Evolutionary conservation across 2,797 vertebrate genomes (phyloP).

Genomic region (Pipistrellus pygmaeus): DNA sequence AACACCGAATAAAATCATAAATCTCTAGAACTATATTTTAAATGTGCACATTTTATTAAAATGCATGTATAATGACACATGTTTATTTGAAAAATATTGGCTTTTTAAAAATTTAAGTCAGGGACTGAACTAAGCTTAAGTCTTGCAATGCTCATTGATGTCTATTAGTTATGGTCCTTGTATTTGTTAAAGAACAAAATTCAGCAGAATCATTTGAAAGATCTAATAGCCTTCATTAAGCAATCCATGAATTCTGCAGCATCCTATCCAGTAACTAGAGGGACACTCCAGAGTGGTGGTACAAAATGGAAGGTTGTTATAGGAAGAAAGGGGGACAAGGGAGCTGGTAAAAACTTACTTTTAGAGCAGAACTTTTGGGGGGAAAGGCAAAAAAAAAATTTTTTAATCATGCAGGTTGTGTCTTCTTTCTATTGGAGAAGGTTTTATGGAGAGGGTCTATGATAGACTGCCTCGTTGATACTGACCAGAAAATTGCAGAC

Average conservation of each 20-base stretch:
- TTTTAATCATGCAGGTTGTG: no score
- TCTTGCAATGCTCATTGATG: not conserved
- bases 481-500: not conserved
- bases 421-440: no score
- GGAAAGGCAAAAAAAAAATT: not conserved
- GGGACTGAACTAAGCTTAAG: not conserved
- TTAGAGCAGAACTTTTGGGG: not conserved
- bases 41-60: not conserved
- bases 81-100: not conserved
- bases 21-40: not conserved
- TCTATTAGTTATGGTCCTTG: not conserved
- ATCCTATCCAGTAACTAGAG: not conserved
- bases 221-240: not conserved
- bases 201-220: not conserved
- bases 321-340: not conserved
- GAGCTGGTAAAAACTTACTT: not conserved
- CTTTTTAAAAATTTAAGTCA: not conserved
- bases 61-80: not conserved
- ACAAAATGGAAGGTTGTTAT: not conserved
- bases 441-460: not conserved
- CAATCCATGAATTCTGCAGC: not conserved
- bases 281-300: no score
- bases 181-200: not conserved
- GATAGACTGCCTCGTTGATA: not conserved
- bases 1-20: conserved; percentile 6